Evolutionary conservation across 2,797 vertebrate genomes (phyloP).

Genomic region (Cryptoblepharus egeriae): DNA sequence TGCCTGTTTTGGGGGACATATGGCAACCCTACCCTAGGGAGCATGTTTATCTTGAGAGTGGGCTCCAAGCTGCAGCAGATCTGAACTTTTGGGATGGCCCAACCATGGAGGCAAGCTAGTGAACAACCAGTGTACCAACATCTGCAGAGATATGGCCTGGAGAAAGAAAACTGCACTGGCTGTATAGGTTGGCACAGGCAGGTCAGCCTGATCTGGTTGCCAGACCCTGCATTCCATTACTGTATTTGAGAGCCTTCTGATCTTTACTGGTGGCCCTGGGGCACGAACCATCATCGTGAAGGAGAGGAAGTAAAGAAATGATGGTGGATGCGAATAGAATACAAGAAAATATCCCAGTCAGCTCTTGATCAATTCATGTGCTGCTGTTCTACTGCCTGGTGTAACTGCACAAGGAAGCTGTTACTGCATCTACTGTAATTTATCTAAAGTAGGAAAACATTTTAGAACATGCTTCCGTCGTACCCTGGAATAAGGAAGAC

Average conservation of each 20-base stretch:
- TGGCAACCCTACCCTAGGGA: too few relatives aligned
- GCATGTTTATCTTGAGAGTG: too few relatives aligned
- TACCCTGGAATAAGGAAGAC: not conserved
- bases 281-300: not conserved
- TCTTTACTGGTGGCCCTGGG: not conserved
- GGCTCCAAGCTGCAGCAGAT: too few relatives aligned
- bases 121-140: not conserved
- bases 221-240: constrained; percentile 15
- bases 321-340: not conserved
- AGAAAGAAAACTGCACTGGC: not conserved
- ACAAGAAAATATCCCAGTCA: not conserved
- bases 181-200: not conserved
- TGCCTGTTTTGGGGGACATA: too few relatives aligned
- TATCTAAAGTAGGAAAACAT: too few relatives aligned
- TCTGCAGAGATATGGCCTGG: too few relatives aligned
- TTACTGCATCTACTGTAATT: too few relatives aligned
- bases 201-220: not conserved
- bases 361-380: not conserved
- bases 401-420: too few relatives aligned
- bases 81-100: not conserved
- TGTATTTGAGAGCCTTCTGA: constrained; percentile 6
- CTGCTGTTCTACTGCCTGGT: not conserved
- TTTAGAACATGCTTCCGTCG: too few relatives aligned
- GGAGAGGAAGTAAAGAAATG: not conserved
- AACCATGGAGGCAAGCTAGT: not conserved